Conservation (phyloP, 2,888 invertebrate species). For the Cerceris rybyensis region DNA sequence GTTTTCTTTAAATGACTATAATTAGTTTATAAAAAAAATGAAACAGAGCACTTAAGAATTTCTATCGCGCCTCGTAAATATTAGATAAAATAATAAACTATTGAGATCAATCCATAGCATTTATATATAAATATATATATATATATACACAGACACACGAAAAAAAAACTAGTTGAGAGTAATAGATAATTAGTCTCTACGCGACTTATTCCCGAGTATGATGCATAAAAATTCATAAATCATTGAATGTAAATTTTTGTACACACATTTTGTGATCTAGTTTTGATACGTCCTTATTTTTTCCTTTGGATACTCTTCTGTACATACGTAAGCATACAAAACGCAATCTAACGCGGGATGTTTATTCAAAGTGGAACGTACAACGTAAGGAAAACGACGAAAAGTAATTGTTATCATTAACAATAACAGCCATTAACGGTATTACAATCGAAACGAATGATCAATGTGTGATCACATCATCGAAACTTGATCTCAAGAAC, state of each 20-base stretch:
- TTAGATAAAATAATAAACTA: slow-evolving; percentile 40
- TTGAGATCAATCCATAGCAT: slow-evolving; percentile 52
- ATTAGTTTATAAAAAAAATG: slow-evolving; percentile 8
- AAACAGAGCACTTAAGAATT: slow-evolving; percentile 10
- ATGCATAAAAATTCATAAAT: slow-evolving; percentile 28
- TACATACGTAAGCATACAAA: slow-evolving; percentile 25
- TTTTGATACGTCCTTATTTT: slow-evolving; percentile 53
- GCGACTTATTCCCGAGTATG: slow-evolving; percentile 30
- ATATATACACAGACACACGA: slow-evolving; percentile 1
- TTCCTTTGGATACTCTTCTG: slow-evolving; percentile 48
- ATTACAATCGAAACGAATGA: too few relatives aligned
- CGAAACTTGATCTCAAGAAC: too few relatives aligned
- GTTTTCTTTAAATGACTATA: too few relatives aligned
- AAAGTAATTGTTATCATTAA: too few relatives aligned
- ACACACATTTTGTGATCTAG: slow-evolving; percentile 52
- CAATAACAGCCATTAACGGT: too few relatives aligned
- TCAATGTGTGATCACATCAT: too few relatives aligned
- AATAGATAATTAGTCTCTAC: slow-evolving; percentile 26
- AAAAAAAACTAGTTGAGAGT: not conserved
- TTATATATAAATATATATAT: slow-evolving; percentile 44
- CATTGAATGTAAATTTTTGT: slow-evolving; percentile 56
- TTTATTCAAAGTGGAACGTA: too few relatives aligned
- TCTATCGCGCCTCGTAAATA: slow-evolving; percentile 33
- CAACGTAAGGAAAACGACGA: too few relatives aligned
- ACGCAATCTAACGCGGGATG: not conserved